These are phyloP conservation scores for Eurytoma adleriae DNA, from an alignment of 2,888 invertebrate genomes.

Conservation along the genomic window DNA sequence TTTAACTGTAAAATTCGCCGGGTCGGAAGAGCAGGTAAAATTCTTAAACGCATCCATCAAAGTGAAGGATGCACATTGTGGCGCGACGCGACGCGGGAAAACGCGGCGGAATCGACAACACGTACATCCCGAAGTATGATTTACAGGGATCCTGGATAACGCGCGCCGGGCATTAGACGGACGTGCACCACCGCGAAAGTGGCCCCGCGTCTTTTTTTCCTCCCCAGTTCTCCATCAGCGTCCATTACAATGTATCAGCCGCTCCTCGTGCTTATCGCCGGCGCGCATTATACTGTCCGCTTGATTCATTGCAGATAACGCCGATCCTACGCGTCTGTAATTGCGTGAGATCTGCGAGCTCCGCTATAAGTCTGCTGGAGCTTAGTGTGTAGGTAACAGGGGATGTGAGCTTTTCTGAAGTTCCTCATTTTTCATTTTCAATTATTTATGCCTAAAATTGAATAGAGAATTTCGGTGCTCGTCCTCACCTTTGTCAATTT, in stretches of 20 bases:
- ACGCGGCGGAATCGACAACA: slow-evolving; percentile 33
- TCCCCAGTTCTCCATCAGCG: slow-evolving; percentile 22
- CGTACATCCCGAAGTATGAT: slow-evolving; percentile 24
- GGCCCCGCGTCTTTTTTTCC: slow-evolving; percentile 7
- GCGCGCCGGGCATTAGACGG: slow-evolving; percentile 12
- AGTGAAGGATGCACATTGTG: slow-evolving; percentile 36
- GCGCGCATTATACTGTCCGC: slow-evolving; percentile 66
- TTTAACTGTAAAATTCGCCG: no score
- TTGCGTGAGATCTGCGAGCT: slow-evolving; percentile 72
- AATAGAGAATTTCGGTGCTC: no score
- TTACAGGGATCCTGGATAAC: slow-evolving; percentile 22
- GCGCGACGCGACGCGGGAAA: slow-evolving; percentile 22
- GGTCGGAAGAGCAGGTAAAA: background rate
- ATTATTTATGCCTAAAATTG: no score
- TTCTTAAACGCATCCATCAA: slow-evolving; percentile 40
- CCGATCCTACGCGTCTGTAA: slow-evolving; percentile 63
- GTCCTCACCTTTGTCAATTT: no score
- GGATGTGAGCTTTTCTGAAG: no score
- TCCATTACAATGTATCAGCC: slow-evolving; percentile 63
- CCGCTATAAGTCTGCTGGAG: slow-evolving; percentile 28
- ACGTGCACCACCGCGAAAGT: slow-evolving; percentile 18
- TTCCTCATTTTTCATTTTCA: no score
- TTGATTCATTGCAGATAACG: slow-evolving; percentile 69
- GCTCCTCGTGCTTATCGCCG: slow-evolving; percentile 1
- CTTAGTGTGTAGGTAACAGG: no score